Percentiles rank a stretch among this genome's conserved stretches.
These are phyloP conservation scores for Crossocerus cetratus DNA, from an alignment of 2,888 invertebrate species.

Conservation along the genomic window DNA sequence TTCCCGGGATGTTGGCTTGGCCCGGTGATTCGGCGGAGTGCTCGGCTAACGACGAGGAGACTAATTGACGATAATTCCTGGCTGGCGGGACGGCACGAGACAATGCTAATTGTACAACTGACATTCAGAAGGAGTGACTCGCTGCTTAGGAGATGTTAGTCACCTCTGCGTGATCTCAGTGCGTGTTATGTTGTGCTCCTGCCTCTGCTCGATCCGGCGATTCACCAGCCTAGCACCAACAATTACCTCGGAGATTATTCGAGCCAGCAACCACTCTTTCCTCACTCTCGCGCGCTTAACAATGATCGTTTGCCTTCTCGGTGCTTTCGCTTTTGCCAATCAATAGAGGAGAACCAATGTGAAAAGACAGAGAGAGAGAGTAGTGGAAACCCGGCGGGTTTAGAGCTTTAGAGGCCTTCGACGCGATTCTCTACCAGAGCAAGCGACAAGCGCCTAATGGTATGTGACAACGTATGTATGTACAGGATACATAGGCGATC, in stretches of 20 bases:
- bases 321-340: not conserved
- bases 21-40: no score
- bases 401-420: no score
- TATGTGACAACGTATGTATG: no score
- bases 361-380: no score
- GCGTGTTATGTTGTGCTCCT: constrained; percentile 83
- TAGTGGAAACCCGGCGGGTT: no score
- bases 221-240: constrained; percentile 81
- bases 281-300: not conserved
- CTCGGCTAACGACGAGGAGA: not conserved
- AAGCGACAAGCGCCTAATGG: no score
- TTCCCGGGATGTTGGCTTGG: no score
- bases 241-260: constrained; percentile 45
- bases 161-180: constrained; percentile 84
- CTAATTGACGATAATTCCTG: constrained; percentile 1
- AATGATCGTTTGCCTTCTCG: not conserved
- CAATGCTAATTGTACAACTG: constrained; percentile 27
- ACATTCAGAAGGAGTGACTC: constrained; percentile 55
- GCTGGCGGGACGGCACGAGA: not conserved
- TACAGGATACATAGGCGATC: no score
- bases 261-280: not conserved
- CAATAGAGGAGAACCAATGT: no score
- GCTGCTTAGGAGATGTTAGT: constrained; percentile 65
- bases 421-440: no score
- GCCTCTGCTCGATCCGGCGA: constrained; percentile 83